Conservation (phyloP, 2,888 invertebrate species). For the Therioaphis trifolii region DNA sequence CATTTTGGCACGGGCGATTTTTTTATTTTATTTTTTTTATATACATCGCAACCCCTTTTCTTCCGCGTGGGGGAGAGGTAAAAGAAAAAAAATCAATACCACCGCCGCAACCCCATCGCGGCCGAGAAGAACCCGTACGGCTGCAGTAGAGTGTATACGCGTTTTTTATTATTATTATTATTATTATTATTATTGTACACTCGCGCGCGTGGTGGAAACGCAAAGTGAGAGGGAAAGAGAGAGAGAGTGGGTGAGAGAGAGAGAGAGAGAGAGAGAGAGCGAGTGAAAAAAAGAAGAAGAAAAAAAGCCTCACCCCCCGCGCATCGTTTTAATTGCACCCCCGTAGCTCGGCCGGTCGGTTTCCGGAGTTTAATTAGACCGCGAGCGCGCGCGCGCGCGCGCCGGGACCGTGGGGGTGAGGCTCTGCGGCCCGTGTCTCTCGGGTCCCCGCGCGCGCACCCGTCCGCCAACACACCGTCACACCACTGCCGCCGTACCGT, state of each 20-base stretch:
- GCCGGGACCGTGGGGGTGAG: slow-evolving; percentile 15
- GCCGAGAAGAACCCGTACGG: not conserved
- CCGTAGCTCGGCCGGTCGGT: not conserved
- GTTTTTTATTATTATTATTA: not conserved
- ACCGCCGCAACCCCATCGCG: slow-evolving; percentile 50
- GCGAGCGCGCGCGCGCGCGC: not conserved
- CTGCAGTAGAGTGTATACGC: not conserved
- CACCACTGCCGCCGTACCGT: too few species aligned
- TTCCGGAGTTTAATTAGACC: slow-evolving; percentile 59
- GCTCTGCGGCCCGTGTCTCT: not conserved
- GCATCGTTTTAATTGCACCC: slow-evolving; percentile 54
- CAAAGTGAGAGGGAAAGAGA: too few species aligned
- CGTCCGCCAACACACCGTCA: not conserved
- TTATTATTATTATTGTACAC: not conserved
- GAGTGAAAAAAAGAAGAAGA: slow-evolving; percentile 17
- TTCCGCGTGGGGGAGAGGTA: slow-evolving; percentile 37
- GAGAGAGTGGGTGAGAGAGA: too few species aligned
- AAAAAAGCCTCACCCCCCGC: slow-evolving; percentile 36
- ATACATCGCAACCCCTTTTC: slow-evolving; percentile 51
- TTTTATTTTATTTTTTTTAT: slow-evolving; percentile 20
- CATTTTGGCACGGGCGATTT: slow-evolving; percentile 58
- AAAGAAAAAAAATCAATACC: slow-evolving; percentile 55
- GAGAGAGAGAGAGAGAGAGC: too few species aligned
- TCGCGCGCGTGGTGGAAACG: not conserved
- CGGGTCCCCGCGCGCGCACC: slow-evolving; percentile 5